Evolutionary conservation across 2,113 vertebrate genomes (phyloP).

Genomic region (Ceratotherium simum): DNA sequence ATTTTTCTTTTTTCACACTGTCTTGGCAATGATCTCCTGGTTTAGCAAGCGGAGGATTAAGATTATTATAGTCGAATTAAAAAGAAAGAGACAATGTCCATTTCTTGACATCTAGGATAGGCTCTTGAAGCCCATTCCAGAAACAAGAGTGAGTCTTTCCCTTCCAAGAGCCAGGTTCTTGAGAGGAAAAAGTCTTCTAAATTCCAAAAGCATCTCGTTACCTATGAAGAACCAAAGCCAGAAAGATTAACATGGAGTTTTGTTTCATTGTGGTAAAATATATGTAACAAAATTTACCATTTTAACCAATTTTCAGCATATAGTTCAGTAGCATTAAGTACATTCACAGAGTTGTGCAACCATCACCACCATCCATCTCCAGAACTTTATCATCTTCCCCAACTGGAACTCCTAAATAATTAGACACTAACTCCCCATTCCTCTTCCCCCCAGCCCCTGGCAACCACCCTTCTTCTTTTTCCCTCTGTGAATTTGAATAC

Average conservation of each 20-base stretch:
- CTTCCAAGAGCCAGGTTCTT: background rate
- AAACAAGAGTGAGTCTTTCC: background rate
- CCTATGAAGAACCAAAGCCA: background rate
- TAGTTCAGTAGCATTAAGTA: background rate
- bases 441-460: background rate
- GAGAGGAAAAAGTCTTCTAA: background rate
- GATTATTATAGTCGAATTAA: background rate
- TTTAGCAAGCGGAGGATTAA: background rate
- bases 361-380: background rate
- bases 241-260: background rate
- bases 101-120: background rate
- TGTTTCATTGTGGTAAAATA: background rate
- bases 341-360: fast-evolving
- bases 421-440: background rate
- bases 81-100: background rate
- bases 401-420: background rate
- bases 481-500: background rate
- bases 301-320: background rate
- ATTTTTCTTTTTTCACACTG: background rate
- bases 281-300: too few relatives aligned
- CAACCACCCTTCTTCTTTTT: background rate
- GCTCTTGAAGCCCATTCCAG: background rate
- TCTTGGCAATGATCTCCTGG: background rate
- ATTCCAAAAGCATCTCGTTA: background rate
- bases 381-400: background rate